A percentile compares a stretch with the other conserved stretches of the same genome.
phyloP scores from a whole-genome alignment of 2,113 vertebrate species.

The Cynoglossus semilaevis region DNA sequence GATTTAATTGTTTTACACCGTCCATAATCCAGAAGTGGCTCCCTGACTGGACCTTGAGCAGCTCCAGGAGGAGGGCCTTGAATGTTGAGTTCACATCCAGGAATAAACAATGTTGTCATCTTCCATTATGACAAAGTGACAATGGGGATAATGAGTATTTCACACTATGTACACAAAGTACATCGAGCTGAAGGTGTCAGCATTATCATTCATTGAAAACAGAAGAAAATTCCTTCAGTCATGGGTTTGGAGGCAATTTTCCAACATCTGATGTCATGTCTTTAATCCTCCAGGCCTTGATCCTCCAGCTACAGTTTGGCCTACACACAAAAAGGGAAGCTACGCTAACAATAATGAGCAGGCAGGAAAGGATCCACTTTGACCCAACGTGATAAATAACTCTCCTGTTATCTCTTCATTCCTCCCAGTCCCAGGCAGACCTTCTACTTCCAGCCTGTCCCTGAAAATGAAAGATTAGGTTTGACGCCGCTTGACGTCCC shows the following conservation, averaged over 20 bases:
- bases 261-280: conserved; percentile 59
- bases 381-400: conserved; percentile 11
- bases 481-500: conserved; percentile 1
- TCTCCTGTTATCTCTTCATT: conserved; percentile 19
- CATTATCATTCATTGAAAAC: too few relatives aligned
- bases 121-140: too few relatives aligned
- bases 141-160: too few relatives aligned
- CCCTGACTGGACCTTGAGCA: too few relatives aligned
- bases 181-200: too few relatives aligned
- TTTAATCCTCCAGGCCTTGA: conserved; percentile 29
- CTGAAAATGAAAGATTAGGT: conserved; percentile 5
- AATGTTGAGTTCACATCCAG: too few relatives aligned
- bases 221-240: too few relatives aligned
- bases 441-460: neutral
- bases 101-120: too few relatives aligned
- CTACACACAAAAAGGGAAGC: conserved; percentile 48
- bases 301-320: conserved; percentile 26
- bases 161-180: too few relatives aligned
- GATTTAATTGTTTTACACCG: too few relatives aligned
- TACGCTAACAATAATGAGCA: conserved; percentile 48
- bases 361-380: conserved; percentile 54
- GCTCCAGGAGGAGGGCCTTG: too few relatives aligned
- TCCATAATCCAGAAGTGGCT: too few relatives aligned
- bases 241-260: conserved; percentile 28
- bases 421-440: neutral